A percentile compares a stretch with the other conserved stretches of the same genome.
Evolutionary conservation across 2,797 vertebrate genomes (phyloP).

Genomic region (Monodelphis domestica): DNA sequence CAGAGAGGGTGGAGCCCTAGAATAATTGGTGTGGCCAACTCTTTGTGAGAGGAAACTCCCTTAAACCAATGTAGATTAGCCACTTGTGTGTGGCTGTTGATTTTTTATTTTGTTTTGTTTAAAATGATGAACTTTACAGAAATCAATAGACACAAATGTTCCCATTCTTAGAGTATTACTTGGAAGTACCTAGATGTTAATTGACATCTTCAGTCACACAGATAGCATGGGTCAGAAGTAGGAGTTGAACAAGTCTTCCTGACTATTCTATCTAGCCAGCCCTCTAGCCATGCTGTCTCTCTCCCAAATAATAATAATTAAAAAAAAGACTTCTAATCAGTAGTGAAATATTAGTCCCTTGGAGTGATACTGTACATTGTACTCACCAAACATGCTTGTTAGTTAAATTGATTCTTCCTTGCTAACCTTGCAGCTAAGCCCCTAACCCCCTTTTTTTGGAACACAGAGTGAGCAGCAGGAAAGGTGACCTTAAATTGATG

Average conservation of each 20-base stretch:
- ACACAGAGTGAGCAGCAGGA: neutral
- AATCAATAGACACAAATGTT: neutral
- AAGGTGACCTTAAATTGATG: neutral
- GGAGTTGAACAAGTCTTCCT: neutral
- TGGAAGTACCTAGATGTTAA: neutral
- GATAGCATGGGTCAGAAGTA: neutral
- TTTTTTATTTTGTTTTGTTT: neutral
- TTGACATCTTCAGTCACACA: neutral
- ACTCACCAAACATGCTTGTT: neutral
- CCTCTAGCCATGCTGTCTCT: neutral
- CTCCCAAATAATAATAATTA: too few species aligned
- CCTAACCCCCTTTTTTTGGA: neutral
- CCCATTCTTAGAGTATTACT: neutral
- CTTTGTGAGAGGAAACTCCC: neutral
- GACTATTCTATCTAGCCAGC: neutral
- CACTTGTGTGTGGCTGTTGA: neutral
- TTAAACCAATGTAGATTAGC: neutral
- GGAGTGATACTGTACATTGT: neutral
- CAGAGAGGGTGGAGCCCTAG: neutral
- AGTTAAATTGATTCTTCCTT: neutral
- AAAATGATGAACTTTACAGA: neutral
- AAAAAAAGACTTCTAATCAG: neutral
- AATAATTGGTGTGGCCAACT: neutral
- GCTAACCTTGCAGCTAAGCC: neutral
- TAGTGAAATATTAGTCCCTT: neutral